Evolutionary conservation across 2,797 vertebrate genomes (phyloP).

Genomic region (Halcyon badia): DNA sequence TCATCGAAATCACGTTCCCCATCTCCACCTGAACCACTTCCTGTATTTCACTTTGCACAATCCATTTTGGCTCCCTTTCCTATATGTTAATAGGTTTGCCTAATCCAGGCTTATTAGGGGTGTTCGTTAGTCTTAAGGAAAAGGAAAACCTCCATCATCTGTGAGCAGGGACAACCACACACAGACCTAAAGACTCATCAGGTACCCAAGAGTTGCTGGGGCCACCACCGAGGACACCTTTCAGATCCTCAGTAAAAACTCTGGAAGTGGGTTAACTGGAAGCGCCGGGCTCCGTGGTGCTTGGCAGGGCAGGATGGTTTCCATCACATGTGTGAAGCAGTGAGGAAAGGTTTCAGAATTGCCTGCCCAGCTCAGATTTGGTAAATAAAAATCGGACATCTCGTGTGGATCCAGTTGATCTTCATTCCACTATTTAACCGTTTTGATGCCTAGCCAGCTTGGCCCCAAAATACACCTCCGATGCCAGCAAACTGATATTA

Average conservation of each 20-base stretch:
- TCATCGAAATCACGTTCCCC: not conserved
- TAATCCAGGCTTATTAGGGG: not conserved
- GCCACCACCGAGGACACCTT: not conserved
- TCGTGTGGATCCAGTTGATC: not conserved
- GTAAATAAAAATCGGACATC: conserved; percentile 30
- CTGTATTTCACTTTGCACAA: not conserved
- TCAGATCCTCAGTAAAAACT: not conserved
- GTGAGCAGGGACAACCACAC: not conserved
- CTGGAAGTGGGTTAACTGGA: not conserved
- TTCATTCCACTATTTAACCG: conserved; percentile 35
- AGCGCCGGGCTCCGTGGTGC: accelerated
- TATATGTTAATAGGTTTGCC: not conserved
- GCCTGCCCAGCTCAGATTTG: not conserved
- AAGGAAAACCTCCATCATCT: not conserved
- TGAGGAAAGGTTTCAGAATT: not conserved
- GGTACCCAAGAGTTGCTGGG: not conserved
- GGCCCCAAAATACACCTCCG: conserved; percentile 11
- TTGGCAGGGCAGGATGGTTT: not conserved
- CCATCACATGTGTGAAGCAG: not conserved
- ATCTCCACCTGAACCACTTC: not conserved
- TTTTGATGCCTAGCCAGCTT: conserved; percentile 64
- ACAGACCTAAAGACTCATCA: not conserved
- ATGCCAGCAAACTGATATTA: conserved; percentile 69
- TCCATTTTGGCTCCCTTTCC: not conserved
- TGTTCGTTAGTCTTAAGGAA: not conserved